Percentiles rank a stretch among this genome's conserved stretches.
These are phyloP conservation scores for Drosophila yooni DNA, from an alignment of 2,888 invertebrate species.

Conservation along the genomic window DNA sequence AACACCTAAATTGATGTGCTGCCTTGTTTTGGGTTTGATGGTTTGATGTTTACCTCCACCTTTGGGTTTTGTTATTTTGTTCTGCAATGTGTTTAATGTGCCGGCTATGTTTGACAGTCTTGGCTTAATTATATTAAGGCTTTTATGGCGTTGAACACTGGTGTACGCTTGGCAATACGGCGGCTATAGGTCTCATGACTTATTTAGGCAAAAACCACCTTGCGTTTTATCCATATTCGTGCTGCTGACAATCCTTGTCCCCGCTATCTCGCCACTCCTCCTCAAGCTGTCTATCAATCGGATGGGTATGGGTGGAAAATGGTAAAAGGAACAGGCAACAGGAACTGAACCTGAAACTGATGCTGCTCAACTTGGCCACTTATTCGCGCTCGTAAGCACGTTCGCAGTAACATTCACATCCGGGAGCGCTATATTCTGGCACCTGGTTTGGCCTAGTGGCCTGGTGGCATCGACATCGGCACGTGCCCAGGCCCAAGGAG, in stretches of 20 bases:
- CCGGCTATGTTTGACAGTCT: slow-evolving; percentile 25
- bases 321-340: not conserved
- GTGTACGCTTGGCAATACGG: slow-evolving; percentile 36
- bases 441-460: slow-evolving; percentile 16
- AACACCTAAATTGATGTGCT: not conserved
- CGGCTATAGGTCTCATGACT: slow-evolving; percentile 58
- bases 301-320: not conserved
- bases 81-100: slow-evolving; percentile 22
- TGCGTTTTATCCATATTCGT: slow-evolving; percentile 67
- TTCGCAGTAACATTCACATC: slow-evolving; percentile 13
- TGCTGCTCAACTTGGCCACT: slow-evolving; percentile 19
- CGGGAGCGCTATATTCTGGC: slow-evolving; percentile 9
- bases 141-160: slow-evolving; percentile 35
- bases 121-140: slow-evolving; percentile 64
- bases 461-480: slow-evolving; percentile 4
- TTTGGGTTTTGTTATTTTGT: not conserved
- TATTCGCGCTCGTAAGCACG: slow-evolving; percentile 52
- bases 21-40: not conserved
- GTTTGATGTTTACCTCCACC: not conserved
- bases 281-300: not conserved
- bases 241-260: slow-evolving; percentile 23
- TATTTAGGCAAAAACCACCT: slow-evolving; percentile 66
- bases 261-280: not conserved
- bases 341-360: not conserved
- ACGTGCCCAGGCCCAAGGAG: slow-evolving; percentile 22